Percentiles rank a stretch among this genome's conserved stretches.
Conservation (phyloP, 2,888 invertebrate species). For the Scaptomyza cyrtandrae region DNA sequence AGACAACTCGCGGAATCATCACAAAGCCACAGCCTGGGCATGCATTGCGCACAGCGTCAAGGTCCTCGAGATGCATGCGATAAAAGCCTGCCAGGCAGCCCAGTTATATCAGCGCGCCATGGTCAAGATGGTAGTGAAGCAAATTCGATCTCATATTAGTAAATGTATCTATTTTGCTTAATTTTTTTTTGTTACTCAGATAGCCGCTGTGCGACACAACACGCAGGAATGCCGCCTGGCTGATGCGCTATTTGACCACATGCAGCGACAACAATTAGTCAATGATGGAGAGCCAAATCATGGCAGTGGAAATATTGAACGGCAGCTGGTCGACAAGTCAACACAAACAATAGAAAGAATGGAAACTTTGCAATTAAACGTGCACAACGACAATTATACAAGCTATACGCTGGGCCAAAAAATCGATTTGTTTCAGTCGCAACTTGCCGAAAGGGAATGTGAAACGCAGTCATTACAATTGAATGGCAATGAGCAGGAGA, state of each 20-base stretch:
- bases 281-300: background rate
- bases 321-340: conserved; percentile 39
- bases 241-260: conserved; percentile 59
- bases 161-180: background rate
- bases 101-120: conserved; percentile 80
- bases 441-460: conserved; percentile 55
- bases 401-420: conserved; percentile 69
- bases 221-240: conserved; percentile 75
- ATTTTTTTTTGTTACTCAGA: conserved; percentile 52
- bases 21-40: conserved; percentile 66
- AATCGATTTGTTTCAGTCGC: conserved; percentile 79
- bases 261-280: conserved; percentile 45
- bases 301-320: background rate
- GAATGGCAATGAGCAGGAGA: background rate
- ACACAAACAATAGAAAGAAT: conserved; percentile 45
- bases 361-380: conserved; percentile 4
- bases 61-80: conserved; percentile 74
- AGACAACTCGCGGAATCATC: conserved; percentile 58
- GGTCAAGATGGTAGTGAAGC: conserved; percentile 81
- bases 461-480: background rate
- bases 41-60: conserved; percentile 65
- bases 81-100: conserved; percentile 78
- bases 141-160: background rate
- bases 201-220: conserved; percentile 72
- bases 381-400: conserved; percentile 23